Conservation (phyloP, 2,113 vertebrate species). For the Oryzias curvinotus region DNA sequence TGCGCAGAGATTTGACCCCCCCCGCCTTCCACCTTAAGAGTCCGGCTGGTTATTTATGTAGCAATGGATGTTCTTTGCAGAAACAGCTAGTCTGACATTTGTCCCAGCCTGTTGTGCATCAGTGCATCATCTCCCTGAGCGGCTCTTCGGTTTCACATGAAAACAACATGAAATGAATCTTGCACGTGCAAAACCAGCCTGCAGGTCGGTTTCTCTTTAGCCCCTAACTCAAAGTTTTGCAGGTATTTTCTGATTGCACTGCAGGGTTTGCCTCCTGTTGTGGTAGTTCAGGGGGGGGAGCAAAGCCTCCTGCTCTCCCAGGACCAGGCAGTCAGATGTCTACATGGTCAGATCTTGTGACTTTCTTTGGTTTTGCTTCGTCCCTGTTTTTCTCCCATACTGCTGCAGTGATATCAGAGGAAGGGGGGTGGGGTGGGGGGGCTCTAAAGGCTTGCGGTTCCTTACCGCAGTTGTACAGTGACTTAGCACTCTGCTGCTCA, state of each 20-base stretch:
- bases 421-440: conserved; percentile 20
- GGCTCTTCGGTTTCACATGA: conserved; percentile 49
- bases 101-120: conserved; percentile 53
- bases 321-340: conserved; percentile 35
- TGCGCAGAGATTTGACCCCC: conserved; percentile 21
- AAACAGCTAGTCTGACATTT: conserved; percentile 19
- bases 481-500: conserved; percentile 35
- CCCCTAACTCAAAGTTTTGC: conserved; percentile 9
- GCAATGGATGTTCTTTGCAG: conserved; percentile 42
- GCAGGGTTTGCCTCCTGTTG: conserved; percentile 10
- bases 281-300: background rate
- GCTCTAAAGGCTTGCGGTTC: conserved; percentile 40
- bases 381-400: conserved; percentile 10
- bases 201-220: background rate
- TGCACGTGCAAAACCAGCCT: conserved; percentile 22
- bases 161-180: conserved; percentile 54
- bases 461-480: conserved; percentile 27
- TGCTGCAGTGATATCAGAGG: conserved; percentile 40
- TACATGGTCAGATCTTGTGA: conserved; percentile 50
- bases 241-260: conserved; percentile 9
- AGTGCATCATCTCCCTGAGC: conserved; percentile 38
- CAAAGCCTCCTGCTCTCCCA: background rate
- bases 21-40: background rate
- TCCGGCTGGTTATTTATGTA: conserved; percentile 43
- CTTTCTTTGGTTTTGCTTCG: conserved; percentile 1